These are phyloP conservation scores for Sarcophaga bullata DNA, from an alignment of 1,140 invertebrate species.

Conservation along the genomic window DNA sequence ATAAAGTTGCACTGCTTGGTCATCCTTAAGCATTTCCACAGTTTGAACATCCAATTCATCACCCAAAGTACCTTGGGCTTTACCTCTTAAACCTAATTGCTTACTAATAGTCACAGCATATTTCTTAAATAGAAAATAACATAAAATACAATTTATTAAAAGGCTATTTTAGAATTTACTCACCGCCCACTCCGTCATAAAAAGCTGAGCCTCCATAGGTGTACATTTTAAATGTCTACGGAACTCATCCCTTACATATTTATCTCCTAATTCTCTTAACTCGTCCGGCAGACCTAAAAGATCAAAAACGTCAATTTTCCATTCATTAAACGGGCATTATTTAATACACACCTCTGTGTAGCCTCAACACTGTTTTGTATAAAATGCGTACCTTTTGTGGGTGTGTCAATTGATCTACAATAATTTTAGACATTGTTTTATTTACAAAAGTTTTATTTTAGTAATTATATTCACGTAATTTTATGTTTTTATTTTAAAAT, in stretches of 20 bases:
- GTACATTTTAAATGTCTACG: conserved; percentile 84
- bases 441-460: background rate
- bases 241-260: conserved; percentile 91
- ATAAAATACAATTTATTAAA: background rate
- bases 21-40: conserved; percentile 79
- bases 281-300: conserved; percentile 75
- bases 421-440: conserved; percentile 54
- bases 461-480: conserved; percentile 32
- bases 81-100: conserved; percentile 61
- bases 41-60: conserved; percentile 72
- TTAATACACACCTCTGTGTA: conserved; percentile 74
- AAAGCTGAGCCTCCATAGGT: conserved; percentile 75
- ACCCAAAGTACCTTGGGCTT: conserved; percentile 55
- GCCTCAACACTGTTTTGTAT: conserved; percentile 89
- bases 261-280: conserved; percentile 79
- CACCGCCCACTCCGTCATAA: conserved; percentile 92
- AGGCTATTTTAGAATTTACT: conserved; percentile 47
- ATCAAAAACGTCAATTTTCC: background rate
- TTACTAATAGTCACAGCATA: conserved; percentile 72
- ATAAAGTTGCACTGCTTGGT: conserved; percentile 84
- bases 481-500: conserved; percentile 17
- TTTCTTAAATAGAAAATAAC: conserved; percentile 68
- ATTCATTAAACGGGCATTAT: background rate
- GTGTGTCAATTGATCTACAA: conserved; percentile 67
- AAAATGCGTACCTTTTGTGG: conserved; percentile 76